phyloP scores from a whole-genome alignment of 2,797 vertebrate genomes.

The Aphelocoma californica region DNA sequence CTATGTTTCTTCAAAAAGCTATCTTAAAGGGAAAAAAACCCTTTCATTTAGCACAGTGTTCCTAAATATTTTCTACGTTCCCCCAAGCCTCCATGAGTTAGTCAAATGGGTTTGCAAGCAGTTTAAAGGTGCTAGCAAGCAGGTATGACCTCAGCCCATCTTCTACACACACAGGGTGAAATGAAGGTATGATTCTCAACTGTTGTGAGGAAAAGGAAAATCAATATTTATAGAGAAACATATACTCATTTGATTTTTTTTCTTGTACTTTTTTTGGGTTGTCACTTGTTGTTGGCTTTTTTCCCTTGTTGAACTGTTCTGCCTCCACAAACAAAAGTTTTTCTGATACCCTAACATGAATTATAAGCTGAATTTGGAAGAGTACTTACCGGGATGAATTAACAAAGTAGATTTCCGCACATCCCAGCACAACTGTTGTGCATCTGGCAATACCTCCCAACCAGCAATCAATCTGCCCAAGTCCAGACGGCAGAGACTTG shows the following conservation, averaged over 20 bases:
- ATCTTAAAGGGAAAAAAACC: fast-evolving
- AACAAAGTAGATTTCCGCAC: background rate
- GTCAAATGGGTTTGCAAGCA: background rate
- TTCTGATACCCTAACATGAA: background rate
- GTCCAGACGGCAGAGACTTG: background rate
- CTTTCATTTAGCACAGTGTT: background rate
- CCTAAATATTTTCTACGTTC: background rate
- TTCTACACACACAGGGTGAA: background rate
- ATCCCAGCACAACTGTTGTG: background rate
- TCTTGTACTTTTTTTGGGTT: background rate
- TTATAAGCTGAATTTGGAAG: background rate
- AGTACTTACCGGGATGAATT: background rate
- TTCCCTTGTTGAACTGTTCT: background rate
- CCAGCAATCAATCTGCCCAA: background rate
- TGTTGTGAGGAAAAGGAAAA: background rate
- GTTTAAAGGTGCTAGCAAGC: background rate
- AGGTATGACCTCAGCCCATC: fast-evolving
- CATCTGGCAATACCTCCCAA: background rate
- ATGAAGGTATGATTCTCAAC: background rate
- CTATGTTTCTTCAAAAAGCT: background rate
- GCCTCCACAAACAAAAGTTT: background rate
- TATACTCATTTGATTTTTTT: background rate
- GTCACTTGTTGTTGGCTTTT: background rate
- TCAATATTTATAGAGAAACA: background rate
- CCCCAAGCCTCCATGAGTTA: background rate